Evolutionary conservation across 2,797 vertebrate genomes (phyloP).

Genomic region (Myotis daubentonii): DNA sequence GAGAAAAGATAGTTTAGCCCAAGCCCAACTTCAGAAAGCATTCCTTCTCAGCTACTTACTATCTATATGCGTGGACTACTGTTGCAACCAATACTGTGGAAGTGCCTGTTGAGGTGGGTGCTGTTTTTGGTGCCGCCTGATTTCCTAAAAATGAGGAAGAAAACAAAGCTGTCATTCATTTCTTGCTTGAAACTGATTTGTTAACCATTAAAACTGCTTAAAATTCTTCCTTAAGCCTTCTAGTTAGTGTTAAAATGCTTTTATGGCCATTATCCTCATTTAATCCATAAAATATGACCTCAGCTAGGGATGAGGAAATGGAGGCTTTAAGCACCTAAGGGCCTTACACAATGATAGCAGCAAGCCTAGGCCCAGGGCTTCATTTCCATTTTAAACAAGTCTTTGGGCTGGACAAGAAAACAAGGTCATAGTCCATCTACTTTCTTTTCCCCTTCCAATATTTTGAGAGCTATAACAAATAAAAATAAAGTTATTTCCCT

Average conservation of each 20-base stretch:
- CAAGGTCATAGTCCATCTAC: background rate
- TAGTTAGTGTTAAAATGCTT: background rate
- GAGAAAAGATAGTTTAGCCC: conserved; percentile 5
- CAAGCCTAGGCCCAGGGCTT: background rate
- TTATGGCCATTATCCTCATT: background rate
- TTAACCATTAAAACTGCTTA: conserved; percentile 38
- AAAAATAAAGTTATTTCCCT: conserved; percentile 20
- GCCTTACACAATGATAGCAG: background rate
- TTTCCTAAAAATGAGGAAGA: conserved; percentile 74
- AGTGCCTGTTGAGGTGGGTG: conserved; percentile 77
- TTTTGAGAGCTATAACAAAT: background rate
- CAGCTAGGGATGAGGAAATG: background rate
- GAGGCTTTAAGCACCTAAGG: background rate
- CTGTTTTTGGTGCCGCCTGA: conserved; percentile 84
- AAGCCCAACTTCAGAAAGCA: background rate
- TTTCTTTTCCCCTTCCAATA: conserved; percentile 49
- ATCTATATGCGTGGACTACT: conserved; percentile 92
- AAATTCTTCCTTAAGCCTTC: background rate
- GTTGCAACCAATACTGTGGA: conserved; percentile 90
- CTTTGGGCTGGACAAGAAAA: background rate
- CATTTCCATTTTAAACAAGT: background rate
- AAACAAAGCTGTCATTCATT: conserved; percentile 21
- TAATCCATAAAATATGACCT: background rate
- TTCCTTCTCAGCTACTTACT: conserved; percentile 87
- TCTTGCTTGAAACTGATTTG: conserved; percentile 10